phyloP scores from a whole-genome alignment of 2,797 vertebrate species.

The Enteromius mattozi region DNA sequence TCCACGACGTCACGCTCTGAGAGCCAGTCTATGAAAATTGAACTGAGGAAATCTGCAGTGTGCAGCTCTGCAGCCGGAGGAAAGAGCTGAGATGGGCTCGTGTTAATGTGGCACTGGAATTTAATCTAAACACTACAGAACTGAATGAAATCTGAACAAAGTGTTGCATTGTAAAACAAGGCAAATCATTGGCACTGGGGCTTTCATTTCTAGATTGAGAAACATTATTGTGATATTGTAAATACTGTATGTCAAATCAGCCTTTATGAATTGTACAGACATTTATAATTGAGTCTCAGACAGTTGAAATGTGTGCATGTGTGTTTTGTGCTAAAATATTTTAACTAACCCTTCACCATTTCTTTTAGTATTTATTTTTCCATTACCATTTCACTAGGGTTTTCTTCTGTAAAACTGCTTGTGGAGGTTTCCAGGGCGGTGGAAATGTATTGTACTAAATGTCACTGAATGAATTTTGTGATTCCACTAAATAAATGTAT shows the following conservation, averaged over 20 bases:
- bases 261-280: slow-evolving; percentile 50
- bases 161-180: background rate
- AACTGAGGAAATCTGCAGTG: slow-evolving; percentile 90
- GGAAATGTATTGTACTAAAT: slow-evolving; percentile 19
- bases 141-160: slow-evolving; percentile 14
- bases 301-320: slow-evolving; percentile 50
- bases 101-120: slow-evolving; percentile 71
- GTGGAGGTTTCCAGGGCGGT: slow-evolving; percentile 64
- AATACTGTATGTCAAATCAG: slow-evolving; percentile 40
- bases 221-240: slow-evolving; percentile 36
- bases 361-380: slow-evolving; percentile 49
- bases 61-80: slow-evolving; percentile 83
- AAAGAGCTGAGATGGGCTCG: slow-evolving; percentile 82
- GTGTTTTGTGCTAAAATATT: slow-evolving; percentile 38
- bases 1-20: slow-evolving; percentile 88
- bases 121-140: slow-evolving; percentile 46
- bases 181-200: background rate
- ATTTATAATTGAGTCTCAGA: slow-evolving; percentile 27
- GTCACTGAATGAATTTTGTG: slow-evolving; percentile 13
- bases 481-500: slow-evolving; percentile 25
- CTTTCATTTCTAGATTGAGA: background rate
- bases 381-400: slow-evolving; percentile 52
- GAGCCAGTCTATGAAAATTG: slow-evolving; percentile 94
- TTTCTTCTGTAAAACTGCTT: slow-evolving; percentile 57
- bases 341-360: slow-evolving; percentile 58